Evolutionary conservation across 2,888 invertebrate genomes (phyloP).

Genomic region (Lamellibrachia columna): DNA sequence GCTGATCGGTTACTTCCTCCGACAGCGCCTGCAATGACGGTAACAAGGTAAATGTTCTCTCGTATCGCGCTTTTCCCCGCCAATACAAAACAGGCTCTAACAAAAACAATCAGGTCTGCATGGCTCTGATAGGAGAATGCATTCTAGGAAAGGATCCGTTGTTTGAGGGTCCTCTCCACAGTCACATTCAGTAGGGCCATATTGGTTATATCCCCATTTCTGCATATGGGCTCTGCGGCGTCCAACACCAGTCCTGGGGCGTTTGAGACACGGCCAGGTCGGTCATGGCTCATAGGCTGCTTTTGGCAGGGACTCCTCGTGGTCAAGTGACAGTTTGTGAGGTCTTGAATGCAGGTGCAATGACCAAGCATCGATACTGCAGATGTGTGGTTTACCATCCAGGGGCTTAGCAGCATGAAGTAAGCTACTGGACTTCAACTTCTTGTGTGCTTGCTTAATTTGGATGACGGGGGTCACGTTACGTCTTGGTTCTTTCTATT

Average conservation of each 20-base stretch:
- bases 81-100: too few relatives aligned
- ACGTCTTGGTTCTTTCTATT: not conserved
- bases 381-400: not conserved
- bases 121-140: too few relatives aligned
- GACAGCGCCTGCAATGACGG: not conserved
- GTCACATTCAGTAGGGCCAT: too few relatives aligned
- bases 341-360: not conserved
- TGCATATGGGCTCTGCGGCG: not conserved
- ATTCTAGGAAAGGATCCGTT: too few relatives aligned
- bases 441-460: not conserved
- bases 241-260: not conserved
- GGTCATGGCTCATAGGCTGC: not conserved
- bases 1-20: not conserved
- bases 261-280: not conserved
- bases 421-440: not conserved
- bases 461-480: not conserved
- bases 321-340: not conserved
- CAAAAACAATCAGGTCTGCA: too few relatives aligned
- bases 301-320: not conserved
- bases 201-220: not conserved
- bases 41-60: not conserved
- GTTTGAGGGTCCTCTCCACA: too few relatives aligned
- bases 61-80: too few relatives aligned
- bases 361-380: not conserved
- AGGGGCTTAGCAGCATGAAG: not conserved